phyloP scores from a whole-genome alignment of 2,797 vertebrate species.

The Pygocentrus nattereri region DNA sequence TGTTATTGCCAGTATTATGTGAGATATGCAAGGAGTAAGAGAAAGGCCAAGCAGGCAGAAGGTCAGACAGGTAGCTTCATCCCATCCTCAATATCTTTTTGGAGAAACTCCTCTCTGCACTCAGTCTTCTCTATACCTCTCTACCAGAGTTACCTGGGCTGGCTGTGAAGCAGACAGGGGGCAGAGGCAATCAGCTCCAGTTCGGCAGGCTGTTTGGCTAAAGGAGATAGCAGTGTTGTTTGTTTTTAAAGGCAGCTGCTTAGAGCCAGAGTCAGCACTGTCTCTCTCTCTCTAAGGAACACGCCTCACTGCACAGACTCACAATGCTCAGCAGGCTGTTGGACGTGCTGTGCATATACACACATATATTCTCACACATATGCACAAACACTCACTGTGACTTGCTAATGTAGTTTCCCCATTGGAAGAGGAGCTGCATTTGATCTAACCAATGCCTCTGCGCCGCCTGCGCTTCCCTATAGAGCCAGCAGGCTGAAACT shows the following conservation, averaged over 20 bases:
- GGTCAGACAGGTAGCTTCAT: constrained; percentile 14
- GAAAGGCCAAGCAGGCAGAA: not conserved
- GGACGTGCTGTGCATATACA: constrained; percentile 18
- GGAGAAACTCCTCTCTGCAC: not conserved
- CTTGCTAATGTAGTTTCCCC: constrained; percentile 48
- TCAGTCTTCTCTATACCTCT: not conserved
- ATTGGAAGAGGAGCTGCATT: constrained; percentile 38
- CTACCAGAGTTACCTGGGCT: constrained; percentile 4
- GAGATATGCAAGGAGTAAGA: not conserved
- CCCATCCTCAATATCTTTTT: not conserved
- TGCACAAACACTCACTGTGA: constrained; percentile 28
- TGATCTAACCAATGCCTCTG: constrained; percentile 45
- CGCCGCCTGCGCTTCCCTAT: not conserved
- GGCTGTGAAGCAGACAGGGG: constrained; percentile 19
- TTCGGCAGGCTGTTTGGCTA: constrained; percentile 34
- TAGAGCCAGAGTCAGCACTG: constrained; percentile 40
- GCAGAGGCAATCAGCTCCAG: constrained; percentile 22
- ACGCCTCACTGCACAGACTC: constrained; percentile 44
- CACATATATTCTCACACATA: not conserved
- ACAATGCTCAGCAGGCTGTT: constrained; percentile 45
- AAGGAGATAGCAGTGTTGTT: constrained; percentile 42
- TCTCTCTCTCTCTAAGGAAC: constrained; percentile 33
- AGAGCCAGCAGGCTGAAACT: constrained; percentile 17
- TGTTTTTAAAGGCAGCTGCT: constrained; percentile 48
- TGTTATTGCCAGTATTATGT: not conserved